A percentile compares a stretch with the other conserved stretches of the same genome.
phyloP scores from a whole-genome alignment of 2,113 vertebrate genomes.

The Sapayoa aenigma region DNA sequence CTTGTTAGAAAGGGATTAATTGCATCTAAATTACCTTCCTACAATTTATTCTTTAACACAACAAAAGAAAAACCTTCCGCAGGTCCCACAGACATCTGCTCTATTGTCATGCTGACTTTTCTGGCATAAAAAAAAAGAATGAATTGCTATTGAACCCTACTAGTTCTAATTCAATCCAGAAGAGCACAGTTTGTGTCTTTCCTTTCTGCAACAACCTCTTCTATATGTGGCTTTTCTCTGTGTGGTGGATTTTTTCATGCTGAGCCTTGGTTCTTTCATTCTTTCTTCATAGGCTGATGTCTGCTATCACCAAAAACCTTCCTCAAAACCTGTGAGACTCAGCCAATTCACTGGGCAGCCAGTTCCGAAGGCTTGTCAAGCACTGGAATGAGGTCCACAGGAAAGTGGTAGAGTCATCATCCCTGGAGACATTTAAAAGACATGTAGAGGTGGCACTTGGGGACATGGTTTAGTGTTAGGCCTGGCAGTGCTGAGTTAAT shows the following conservation, averaged over 20 bases:
- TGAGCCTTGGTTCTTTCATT: not conserved
- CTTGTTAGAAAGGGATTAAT: not conserved
- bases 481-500: not conserved
- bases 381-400: not conserved
- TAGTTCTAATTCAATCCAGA: not conserved
- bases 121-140: not conserved
- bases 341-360: not conserved
- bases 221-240: not conserved
- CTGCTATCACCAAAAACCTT: not conserved
- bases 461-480: not conserved
- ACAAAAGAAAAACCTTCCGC: not conserved
- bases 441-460: not conserved
- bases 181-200: not conserved
- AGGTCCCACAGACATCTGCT: not conserved
- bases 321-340: not conserved
- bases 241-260: not conserved
- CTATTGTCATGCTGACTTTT: not conserved
- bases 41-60: not conserved
- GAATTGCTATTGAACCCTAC: not conserved
- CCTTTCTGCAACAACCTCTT: not conserved
- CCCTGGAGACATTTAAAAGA: not conserved
- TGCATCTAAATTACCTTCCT: not conserved
- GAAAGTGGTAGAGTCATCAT: not conserved
- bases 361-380: not conserved
- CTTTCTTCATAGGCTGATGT: not conserved